phyloP scores from a whole-genome alignment of 2,113 vertebrate species.

The Chinchilla lanigera region DNA sequence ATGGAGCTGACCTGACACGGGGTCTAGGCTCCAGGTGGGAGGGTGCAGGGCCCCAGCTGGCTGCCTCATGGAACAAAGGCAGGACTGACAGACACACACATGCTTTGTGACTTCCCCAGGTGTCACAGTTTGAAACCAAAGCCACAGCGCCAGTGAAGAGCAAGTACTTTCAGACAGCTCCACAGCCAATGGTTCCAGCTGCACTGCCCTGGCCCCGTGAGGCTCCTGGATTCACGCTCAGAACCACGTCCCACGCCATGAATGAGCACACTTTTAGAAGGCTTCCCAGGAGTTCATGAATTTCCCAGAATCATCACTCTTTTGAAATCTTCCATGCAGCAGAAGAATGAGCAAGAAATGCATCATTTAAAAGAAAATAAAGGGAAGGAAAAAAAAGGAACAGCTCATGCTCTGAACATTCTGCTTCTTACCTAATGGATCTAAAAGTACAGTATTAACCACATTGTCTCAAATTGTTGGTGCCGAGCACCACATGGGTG shows the following conservation, averaged over 20 bases:
- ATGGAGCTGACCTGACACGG: neutral
- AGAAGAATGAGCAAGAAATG: constrained; percentile 52
- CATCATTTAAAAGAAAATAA: constrained; percentile 39
- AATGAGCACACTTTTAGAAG: constrained; percentile 77
- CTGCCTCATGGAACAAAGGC: accelerated
- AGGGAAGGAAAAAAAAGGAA: neutral
- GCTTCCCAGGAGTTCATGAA: constrained; percentile 81
- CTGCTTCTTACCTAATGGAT: neutral
- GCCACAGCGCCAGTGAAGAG: constrained; percentile 22
- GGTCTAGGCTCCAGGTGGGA: neutral
- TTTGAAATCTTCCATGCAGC: neutral
- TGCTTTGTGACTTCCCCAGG: neutral
- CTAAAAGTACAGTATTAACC: neutral
- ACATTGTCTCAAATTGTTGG: neutral
- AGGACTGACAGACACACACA: neutral
- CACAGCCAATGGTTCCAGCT: constrained; percentile 35
- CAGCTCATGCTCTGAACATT: neutral
- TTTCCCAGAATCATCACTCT: constrained; percentile 82
- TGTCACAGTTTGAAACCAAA: neutral
- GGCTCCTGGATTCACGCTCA: constrained; percentile 62
- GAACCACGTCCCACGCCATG: constrained; percentile 61
- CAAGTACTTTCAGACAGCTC: constrained; percentile 62
- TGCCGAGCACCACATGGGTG: too few species aligned
- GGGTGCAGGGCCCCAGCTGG: neutral
- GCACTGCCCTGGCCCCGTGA: constrained; percentile 65